These are phyloP conservation scores for Dendrocincla tyrannina DNA, from an alignment of 2,797 vertebrate genomes.

Conservation along the genomic window DNA sequence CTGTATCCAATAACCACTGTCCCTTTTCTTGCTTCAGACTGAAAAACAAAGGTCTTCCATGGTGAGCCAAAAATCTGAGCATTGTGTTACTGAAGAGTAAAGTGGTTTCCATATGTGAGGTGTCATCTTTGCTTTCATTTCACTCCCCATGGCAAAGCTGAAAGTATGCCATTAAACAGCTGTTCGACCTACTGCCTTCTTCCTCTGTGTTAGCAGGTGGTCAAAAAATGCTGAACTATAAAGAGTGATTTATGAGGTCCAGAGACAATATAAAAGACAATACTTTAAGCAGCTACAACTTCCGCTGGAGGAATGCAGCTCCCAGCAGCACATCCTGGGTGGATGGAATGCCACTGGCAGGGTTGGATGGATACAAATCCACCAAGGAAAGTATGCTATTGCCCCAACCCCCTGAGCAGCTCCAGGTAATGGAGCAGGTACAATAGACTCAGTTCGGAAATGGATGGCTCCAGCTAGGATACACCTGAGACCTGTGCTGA, in stretches of 20 bases:
- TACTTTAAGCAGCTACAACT: background rate
- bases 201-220: background rate
- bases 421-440: background rate
- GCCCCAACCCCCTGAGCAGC: background rate
- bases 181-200: background rate
- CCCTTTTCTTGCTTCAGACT: background rate
- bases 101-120: background rate
- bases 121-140: background rate
- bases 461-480: background rate
- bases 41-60: background rate
- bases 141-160: background rate
- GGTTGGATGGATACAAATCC: background rate
- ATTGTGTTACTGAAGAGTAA: background rate
- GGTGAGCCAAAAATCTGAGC: background rate
- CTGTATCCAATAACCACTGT: background rate
- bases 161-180: background rate
- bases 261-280: background rate
- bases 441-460: background rate
- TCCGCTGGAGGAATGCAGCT: background rate
- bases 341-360: background rate
- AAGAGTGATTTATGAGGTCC: background rate
- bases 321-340: background rate
- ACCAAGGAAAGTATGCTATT: background rate
- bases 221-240: background rate
- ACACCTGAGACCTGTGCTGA: background rate